Evolutionary conservation across 2,888 invertebrate genomes (phyloP).

Genomic region (Quadroppia sp.): DNA sequence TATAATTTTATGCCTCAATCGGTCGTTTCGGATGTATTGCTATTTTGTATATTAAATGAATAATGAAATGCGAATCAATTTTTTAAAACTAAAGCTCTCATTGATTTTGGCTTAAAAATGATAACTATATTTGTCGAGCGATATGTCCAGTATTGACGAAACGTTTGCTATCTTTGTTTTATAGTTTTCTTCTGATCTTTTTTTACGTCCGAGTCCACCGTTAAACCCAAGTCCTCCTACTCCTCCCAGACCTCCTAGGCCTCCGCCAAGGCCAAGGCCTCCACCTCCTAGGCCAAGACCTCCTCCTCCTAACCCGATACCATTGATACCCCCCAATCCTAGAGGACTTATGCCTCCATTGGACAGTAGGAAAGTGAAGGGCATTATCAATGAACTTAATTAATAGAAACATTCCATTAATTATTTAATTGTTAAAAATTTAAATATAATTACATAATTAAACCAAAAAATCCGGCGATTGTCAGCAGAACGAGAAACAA

Average conservation of each 20-base stretch:
- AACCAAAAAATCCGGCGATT: constrained; percentile 41
- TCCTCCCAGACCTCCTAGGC: neutral
- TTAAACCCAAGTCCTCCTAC: neutral
- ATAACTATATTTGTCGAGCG: constrained; percentile 7
- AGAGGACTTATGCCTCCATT: neutral
- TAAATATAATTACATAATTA: constrained; percentile 29
- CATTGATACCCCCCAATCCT: constrained; percentile 6
- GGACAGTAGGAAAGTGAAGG: constrained; percentile 25
- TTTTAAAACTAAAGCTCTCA: neutral
- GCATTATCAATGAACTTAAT: constrained; percentile 39
- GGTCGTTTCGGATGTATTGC: too few species aligned
- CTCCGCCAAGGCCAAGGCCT: neutral
- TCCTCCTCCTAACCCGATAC: neutral
- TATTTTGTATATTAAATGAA: too few species aligned
- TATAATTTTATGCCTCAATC: neutral
- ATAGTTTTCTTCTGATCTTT: neutral
- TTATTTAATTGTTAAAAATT: neutral
- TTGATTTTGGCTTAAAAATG: neutral
- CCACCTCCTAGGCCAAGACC: neutral
- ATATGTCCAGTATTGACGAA: neutral
- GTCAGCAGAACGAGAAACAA: constrained; percentile 40
- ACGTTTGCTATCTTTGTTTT: neutral
- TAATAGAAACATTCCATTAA: neutral
- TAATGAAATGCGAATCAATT: neutral
- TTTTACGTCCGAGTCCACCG: neutral